These are phyloP conservation scores for Coluber constrictor DNA, from an alignment of 2,797 vertebrate species.

Conservation along the genomic window DNA sequence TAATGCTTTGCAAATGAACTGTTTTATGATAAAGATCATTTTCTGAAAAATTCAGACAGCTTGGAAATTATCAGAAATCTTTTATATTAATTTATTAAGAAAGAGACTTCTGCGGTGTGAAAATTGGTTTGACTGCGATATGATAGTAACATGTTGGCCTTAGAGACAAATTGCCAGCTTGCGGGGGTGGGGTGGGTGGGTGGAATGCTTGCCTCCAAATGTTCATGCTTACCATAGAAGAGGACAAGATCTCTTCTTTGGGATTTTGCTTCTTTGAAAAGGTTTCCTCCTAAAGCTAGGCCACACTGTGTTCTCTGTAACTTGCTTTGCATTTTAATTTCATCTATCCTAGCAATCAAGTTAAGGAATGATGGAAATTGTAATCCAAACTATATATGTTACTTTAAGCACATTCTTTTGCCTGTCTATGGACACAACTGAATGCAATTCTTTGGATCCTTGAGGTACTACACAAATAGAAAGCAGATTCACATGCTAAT, in stretches of 20 bases:
- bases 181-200: background rate
- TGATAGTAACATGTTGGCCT: background rate
- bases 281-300: background rate
- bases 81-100: background rate
- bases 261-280: background rate
- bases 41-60: background rate
- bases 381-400: background rate
- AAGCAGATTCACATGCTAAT: background rate
- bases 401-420: background rate
- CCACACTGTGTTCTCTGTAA: background rate
- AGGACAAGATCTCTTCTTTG: background rate
- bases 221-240: background rate
- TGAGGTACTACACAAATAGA: background rate
- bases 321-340: background rate
- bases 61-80: background rate
- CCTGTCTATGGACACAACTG: background rate
- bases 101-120: background rate
- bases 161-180: background rate
- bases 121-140: background rate
- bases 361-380: background rate
- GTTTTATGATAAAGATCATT: background rate
- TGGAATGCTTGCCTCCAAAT: background rate
- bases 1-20: background rate
- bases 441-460: background rate
- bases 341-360: background rate